A percentile compares a stretch with the other conserved stretches of the same genome.
Conservation (phyloP, 2,888 invertebrate genomes). For the Bombylius discolor region DNA sequence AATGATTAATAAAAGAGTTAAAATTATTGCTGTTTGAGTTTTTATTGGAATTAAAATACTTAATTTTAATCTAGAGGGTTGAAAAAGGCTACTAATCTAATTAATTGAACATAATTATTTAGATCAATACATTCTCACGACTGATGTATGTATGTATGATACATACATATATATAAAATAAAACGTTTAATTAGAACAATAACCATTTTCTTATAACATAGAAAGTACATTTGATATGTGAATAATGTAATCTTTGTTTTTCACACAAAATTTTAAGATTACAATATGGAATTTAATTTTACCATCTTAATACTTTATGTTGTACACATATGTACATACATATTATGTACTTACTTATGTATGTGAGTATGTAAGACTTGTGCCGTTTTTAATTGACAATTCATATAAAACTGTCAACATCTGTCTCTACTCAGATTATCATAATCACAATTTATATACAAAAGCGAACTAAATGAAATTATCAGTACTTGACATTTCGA, state of each 20-base stretch:
- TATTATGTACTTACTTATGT: not conserved
- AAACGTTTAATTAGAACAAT: too few species aligned
- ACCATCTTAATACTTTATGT: too few species aligned
- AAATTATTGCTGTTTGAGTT: not conserved
- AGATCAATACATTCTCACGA: too few species aligned
- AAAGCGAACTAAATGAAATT: not conserved
- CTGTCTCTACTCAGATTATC: not conserved
- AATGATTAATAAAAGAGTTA: slow-evolving; percentile 6
- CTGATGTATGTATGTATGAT: too few species aligned
- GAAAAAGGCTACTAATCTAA: not conserved
- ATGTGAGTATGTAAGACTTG: not conserved
- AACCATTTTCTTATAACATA: too few species aligned
- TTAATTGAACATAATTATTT: too few species aligned
- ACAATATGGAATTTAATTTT: too few species aligned
- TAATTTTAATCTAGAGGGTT: slow-evolving; percentile 7
- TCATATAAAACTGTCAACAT: not conserved
- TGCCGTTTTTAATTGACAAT: not conserved
- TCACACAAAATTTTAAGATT: too few species aligned
- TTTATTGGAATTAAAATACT: slow-evolving; percentile 11
- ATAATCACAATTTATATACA: not conserved
- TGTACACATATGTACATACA: too few species aligned
- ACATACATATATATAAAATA: too few species aligned
- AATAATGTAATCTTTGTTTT: too few species aligned
- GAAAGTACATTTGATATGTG: too few species aligned
- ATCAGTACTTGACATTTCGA: slow-evolving; percentile 8